Evolutionary conservation across 2,797 vertebrate species (phyloP), one percentile per base, ranked within the genome.

Genomic region (Ibycter americanus): DNA sequence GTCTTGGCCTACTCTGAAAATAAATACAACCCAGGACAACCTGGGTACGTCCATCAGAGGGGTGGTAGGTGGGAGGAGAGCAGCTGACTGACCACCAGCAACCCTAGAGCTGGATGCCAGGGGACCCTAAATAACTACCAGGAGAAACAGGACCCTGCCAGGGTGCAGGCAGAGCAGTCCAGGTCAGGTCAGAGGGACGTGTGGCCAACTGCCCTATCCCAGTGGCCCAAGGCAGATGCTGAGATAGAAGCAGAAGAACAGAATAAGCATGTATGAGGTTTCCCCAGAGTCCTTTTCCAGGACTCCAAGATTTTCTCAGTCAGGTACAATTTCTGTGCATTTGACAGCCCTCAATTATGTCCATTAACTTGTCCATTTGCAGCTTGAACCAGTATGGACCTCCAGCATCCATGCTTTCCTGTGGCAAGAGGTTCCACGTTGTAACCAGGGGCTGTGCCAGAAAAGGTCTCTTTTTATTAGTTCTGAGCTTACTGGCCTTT

Each of bases 151-250:
- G 51, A 7, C 19, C 12, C 15, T 77, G 42, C 21, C 36, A 52
- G 27, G 15, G 49, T 44, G 16, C 46, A 73, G 72, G 55, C 67
- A 83, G 49, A 82, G 54, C 44, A 52, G 27, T 44, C 52, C 31
- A 76, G 71, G 21, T 40, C 25, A 44, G 46, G 16, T 42, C 70
- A 87, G 34, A 70, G 16, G 20, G 26, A 7, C 0, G 0, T 42
- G 62, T 87, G 70, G 21, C 34, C 61, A 56, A 0, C 52, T 67
- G 14, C 31, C 62, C 38, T 44, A 47, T 47, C 27, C 15, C 54
- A 49, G 27, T 14, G 51, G 44, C 73, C 44, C 55, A 56, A 65
- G 36, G 40, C 65, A 5, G 3, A 12, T 49, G 21, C 36, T 71
- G 61, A 81, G 21, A 40, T 31, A 55, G 10, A 54, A 90, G 52